Percentiles rank a stretch among this genome's conserved stretches.
These are phyloP conservation scores for Chaetops frenatus DNA, from an alignment of 2,113 vertebrate species.

Conservation along the genomic window DNA sequence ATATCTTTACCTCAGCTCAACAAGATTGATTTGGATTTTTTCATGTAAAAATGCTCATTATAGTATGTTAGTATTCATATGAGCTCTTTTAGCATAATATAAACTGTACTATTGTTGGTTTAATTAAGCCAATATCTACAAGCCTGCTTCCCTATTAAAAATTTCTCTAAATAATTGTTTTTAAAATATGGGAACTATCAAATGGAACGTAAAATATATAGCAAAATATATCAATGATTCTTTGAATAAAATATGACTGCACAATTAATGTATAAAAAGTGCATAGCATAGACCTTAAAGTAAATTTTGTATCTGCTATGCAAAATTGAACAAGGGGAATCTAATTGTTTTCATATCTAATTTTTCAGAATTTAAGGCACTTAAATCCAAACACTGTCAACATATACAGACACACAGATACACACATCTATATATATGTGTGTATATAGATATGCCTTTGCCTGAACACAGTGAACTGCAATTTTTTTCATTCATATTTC, in stretches of 20 bases:
- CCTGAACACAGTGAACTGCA: not conserved
- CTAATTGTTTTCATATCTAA: not conserved
- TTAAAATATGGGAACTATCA: not conserved
- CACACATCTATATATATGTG: too few relatives aligned
- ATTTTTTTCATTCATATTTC: not conserved
- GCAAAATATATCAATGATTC: not conserved
- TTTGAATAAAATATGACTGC: not conserved
- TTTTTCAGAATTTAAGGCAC: not conserved
- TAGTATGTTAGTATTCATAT: not conserved
- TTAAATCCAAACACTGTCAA: not conserved
- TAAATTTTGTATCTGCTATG: not conserved
- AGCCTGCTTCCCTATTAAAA: not conserved
- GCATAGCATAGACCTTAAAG: not conserved
- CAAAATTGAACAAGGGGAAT: not conserved
- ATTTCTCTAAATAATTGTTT: not conserved
- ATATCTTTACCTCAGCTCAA: not conserved
- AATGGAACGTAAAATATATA: not conserved
- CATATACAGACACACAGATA: too few relatives aligned
- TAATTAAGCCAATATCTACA: not conserved
- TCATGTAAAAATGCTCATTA: not conserved
- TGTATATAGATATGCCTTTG: too few relatives aligned
- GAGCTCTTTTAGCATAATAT: not conserved
- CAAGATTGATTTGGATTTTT: not conserved
- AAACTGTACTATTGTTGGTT: not conserved
- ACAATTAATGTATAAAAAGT: not conserved